phyloP scores from a whole-genome alignment of 2,113 vertebrate species.

The Apus apus region DNA sequence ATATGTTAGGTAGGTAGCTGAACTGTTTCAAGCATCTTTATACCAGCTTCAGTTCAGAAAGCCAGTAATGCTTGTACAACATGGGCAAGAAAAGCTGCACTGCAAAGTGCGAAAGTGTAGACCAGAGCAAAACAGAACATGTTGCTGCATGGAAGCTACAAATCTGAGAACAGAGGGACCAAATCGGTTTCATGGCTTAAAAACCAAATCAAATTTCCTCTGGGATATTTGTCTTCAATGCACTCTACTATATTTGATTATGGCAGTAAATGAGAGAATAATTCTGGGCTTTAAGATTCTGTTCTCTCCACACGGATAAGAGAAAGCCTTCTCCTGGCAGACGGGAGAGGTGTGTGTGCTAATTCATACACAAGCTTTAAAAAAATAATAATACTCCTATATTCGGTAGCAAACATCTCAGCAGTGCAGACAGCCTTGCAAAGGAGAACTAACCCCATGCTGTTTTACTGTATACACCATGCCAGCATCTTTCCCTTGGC shows the following conservation, averaged over 20 bases:
- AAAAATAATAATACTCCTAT: slow-evolving; percentile 46
- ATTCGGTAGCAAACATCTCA: slow-evolving; percentile 62
- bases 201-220: slow-evolving; percentile 25
- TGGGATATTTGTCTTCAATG: slow-evolving; percentile 23
- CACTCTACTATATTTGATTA: slow-evolving; percentile 28
- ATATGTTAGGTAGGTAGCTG: slow-evolving; percentile 23
- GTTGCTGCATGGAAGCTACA: slow-evolving; percentile 20
- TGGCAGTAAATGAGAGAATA: slow-evolving; percentile 25
- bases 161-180: slow-evolving; percentile 21
- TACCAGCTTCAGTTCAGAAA: slow-evolving; percentile 3
- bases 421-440: slow-evolving; percentile 62
- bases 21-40: slow-evolving; percentile 20
- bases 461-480: slow-evolving; percentile 63
- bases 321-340: slow-evolving; percentile 47
- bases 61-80: slow-evolving; percentile 31
- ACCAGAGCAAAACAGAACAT: slow-evolving; percentile 22
- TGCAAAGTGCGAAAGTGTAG: slow-evolving; percentile 29
- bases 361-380: slow-evolving; percentile 38
- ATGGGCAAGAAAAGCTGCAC: slow-evolving; percentile 55
- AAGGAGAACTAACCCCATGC: slow-evolving; percentile 62
- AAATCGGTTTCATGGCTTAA: slow-evolving; percentile 13
- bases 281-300: slow-evolving; percentile 39
- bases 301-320: neutral
- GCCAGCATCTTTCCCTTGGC: slow-evolving; percentile 61
- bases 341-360: slow-evolving; percentile 38